Percentiles rank a stretch among this genome's conserved stretches.
phyloP scores from a whole-genome alignment of 2,797 vertebrate species.

The Leptatherina wallacei region DNA sequence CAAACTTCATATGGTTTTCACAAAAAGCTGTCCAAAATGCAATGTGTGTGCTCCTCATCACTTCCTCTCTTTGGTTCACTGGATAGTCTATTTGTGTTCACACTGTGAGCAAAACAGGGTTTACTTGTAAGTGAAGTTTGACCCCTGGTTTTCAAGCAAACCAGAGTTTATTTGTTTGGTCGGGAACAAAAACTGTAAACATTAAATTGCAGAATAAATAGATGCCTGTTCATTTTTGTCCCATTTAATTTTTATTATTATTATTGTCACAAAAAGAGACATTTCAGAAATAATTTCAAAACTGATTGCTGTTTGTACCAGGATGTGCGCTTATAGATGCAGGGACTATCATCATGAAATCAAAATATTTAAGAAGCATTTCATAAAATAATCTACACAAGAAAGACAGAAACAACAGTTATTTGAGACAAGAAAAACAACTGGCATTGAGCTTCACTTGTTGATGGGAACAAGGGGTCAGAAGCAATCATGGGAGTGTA shows the following conservation, averaged over 20 bases:
- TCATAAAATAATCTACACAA: not conserved
- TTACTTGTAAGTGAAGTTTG: no score
- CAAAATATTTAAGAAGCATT: not conserved
- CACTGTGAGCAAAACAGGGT: no score
- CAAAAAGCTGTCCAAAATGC: no score
- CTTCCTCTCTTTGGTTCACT: no score
- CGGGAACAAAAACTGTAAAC: no score
- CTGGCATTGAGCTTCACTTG: conserved; percentile 15
- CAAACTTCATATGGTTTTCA: no score
- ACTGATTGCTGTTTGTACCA: not conserved
- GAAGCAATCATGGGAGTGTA: conserved; percentile 48
- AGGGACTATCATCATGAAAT: conserved; percentile 1
- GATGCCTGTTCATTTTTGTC: not conserved
- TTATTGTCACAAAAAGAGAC: not conserved
- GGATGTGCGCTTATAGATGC: not conserved
- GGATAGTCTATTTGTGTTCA: no score
- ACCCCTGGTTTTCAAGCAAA: no score
- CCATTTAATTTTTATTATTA: not conserved
- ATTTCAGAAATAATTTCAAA: conserved; percentile 5
- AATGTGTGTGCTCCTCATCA: no score
- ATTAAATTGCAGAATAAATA: not conserved
- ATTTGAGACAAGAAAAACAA: not conserved
- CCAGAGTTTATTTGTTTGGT: no score
- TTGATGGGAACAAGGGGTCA: conserved; percentile 39
- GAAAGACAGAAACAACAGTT: conserved; percentile 17